Evolutionary conservation across 2,888 invertebrate species (phyloP).

Genomic region (Falcaria lacertinaria): DNA sequence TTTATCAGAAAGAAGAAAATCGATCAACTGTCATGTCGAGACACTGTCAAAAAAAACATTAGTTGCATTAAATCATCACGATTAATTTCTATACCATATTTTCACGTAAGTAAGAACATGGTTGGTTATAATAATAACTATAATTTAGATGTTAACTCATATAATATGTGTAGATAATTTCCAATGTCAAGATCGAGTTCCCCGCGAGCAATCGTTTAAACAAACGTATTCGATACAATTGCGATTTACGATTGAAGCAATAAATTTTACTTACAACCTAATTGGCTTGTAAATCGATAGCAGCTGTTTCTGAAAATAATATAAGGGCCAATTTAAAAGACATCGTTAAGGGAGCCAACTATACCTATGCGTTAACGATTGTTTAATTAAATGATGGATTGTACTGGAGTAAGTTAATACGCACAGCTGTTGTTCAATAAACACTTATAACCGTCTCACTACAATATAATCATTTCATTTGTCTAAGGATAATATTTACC

Average conservation of each 20-base stretch:
- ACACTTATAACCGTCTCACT: neutral
- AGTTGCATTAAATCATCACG: no score
- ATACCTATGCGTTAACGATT: conserved; percentile 28
- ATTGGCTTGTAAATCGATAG: conserved; percentile 69
- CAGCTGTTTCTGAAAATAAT: conserved; percentile 60
- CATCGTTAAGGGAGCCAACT: conserved; percentile 45
- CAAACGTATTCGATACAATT: conserved; percentile 22
- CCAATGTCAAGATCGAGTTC: conserved; percentile 1
- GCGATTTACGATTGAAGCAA: conserved; percentile 28
- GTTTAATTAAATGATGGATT: conserved; percentile 8
- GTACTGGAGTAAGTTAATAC: neutral
- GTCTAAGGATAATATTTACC: neutral
- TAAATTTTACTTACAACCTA: conserved; percentile 42
- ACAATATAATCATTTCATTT: neutral
- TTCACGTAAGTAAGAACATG: no score
- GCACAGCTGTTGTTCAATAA: neutral
- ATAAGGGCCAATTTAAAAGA: conserved; percentile 64
- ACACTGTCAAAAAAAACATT: no score
- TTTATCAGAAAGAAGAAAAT: neutral
- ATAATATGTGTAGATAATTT: no score
- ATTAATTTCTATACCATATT: no score
- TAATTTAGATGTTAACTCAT: no score
- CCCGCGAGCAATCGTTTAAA: conserved; percentile 5
- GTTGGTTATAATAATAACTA: no score
- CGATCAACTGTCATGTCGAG: no score